phyloP scores from a whole-genome alignment of 2,113 vertebrate species.

The Tragelaphus scriptus region DNA sequence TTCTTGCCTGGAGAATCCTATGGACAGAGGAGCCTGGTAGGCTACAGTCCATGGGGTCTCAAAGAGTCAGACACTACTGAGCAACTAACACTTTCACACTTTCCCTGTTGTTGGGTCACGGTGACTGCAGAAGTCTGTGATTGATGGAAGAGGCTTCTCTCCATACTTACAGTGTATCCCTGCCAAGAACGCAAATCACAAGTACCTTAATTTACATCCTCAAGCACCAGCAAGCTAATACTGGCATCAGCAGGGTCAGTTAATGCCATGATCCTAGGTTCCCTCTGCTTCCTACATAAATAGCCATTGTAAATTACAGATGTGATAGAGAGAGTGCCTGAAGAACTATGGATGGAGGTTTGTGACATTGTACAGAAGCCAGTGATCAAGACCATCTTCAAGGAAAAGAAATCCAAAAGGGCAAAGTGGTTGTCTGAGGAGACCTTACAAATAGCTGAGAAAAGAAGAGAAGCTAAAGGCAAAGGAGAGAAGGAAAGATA shows the following conservation, averaged over 20 bases:
- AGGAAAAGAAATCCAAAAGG: neutral
- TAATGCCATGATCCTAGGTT: neutral
- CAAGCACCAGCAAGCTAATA: slow-evolving; percentile 41
- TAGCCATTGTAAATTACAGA: neutral
- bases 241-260: slow-evolving; percentile 22
- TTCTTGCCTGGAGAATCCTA: neutral
- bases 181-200: slow-evolving; percentile 32
- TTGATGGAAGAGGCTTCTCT: slow-evolving; percentile 49
- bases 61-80: neutral
- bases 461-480: neutral
- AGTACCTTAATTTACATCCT: slow-evolving; percentile 20
- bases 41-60: neutral
- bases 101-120: neutral
- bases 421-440: neutral
- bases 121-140: slow-evolving; percentile 35
- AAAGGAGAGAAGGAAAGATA: neutral
- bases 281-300: neutral
- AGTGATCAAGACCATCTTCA: neutral
- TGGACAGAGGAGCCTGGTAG: neutral
- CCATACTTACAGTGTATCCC: neutral
- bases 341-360: neutral
- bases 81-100: neutral
- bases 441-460: neutral
- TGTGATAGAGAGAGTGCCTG: neutral
- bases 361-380: neutral